Percentiles rank a stretch among this genome's conserved stretches.
phyloP scores from a whole-genome alignment of 2,888 invertebrate species.

The Alsophila aescularia region DNA sequence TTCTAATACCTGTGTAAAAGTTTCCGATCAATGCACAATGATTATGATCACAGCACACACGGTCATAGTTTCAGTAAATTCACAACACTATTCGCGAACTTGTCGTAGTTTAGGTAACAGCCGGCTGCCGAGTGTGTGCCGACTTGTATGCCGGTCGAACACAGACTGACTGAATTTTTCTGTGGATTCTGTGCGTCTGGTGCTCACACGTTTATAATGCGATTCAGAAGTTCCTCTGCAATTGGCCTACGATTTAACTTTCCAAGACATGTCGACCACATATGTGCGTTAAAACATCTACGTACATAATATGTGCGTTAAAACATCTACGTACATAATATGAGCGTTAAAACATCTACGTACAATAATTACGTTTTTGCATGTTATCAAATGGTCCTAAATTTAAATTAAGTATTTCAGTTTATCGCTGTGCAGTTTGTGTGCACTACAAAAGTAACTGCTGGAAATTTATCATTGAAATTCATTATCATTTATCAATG shows the following conservation, averaged over 20 bases:
- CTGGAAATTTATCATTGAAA: neutral
- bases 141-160: conserved; percentile 48
- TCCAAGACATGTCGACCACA: neutral
- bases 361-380: conserved; percentile 45
- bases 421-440: neutral
- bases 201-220: conserved; percentile 10
- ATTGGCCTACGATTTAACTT: conserved; percentile 20
- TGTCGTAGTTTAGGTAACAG: conserved; percentile 6
- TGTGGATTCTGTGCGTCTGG: conserved; percentile 10
- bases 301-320: too few relatives aligned
- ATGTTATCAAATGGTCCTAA: conserved; percentile 34
- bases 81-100: conserved; percentile 58
- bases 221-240: conserved; percentile 8
- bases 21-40: conserved; percentile 29
- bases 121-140: conserved; percentile 30
- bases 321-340: too few relatives aligned
- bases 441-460: neutral
- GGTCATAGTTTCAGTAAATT: conserved; percentile 50
- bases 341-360: too few relatives aligned
- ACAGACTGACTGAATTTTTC: conserved; percentile 55
- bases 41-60: conserved; percentile 45
- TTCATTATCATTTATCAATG: too few relatives aligned
- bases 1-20: conserved; percentile 43
- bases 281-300: too few relatives aligned
- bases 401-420: conserved; percentile 1